These are phyloP conservation scores for Pangasius krempfi DNA, from an alignment of 2,797 vertebrate genomes.

Conservation along the genomic window DNA sequence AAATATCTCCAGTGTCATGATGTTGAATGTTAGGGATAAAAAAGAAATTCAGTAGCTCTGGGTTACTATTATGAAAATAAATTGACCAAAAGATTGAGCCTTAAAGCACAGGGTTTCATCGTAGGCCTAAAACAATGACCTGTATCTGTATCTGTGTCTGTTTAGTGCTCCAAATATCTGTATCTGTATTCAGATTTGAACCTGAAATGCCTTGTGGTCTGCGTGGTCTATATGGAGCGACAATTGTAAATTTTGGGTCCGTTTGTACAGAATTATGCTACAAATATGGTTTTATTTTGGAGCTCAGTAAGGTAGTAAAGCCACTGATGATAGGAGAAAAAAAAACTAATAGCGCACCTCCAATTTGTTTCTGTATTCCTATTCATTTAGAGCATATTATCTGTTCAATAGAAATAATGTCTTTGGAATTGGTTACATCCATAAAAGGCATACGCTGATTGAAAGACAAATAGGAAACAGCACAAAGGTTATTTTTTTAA, in stretches of 20 bases:
- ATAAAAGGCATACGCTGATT: no score
- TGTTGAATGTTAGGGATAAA: background rate
- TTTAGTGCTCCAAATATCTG: background rate
- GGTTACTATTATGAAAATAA: background rate
- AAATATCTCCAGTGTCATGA: slow-evolving; percentile 12
- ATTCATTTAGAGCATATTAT: background rate
- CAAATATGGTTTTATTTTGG: no score
- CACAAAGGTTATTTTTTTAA: no score
- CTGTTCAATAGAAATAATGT: background rate
- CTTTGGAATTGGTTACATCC: background rate
- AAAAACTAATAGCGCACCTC: no score
- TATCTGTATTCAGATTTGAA: background rate
- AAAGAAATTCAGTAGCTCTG: background rate
- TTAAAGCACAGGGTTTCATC: background rate
- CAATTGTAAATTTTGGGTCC: no score
- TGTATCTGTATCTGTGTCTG: background rate
- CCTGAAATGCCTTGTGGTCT: no score
- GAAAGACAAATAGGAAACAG: no score
- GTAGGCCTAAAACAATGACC: background rate
- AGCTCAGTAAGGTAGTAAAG: background rate
- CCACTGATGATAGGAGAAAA: no score
- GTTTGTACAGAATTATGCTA: no score
- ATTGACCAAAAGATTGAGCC: background rate
- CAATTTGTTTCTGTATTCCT: no score
- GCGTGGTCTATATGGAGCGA: no score